Conservation (phyloP, 2,888 invertebrate species). For the Hetaerina titia region DNA sequence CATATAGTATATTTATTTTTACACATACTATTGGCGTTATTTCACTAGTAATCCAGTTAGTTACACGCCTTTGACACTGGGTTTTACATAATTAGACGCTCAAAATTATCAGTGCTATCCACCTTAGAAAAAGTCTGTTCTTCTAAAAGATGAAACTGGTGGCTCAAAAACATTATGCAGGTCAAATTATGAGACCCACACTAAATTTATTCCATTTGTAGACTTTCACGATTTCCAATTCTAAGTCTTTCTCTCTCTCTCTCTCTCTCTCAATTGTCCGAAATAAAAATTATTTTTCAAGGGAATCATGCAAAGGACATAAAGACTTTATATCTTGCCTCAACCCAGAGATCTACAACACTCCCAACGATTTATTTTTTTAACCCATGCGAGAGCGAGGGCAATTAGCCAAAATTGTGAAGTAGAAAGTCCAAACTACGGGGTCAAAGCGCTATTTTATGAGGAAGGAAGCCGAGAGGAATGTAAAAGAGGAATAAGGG, state of each 20-base stretch:
- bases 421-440: neutral
- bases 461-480: neutral
- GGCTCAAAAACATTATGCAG: no score
- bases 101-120: no score
- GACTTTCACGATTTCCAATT: neutral
- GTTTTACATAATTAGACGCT: no score
- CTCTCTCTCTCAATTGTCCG: neutral
- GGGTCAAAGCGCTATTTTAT: neutral
- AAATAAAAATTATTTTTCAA: neutral
- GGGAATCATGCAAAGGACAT: neutral
- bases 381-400: neutral
- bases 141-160: no score
- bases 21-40: no score
- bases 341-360: neutral
- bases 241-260: neutral
- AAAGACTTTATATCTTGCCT: neutral
- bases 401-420: slow-evolving; percentile 21
- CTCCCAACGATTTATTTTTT: neutral
- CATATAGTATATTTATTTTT: no score
- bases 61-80: no score
- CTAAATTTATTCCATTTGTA: neutral
- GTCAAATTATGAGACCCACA: neutral
- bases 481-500: neutral
- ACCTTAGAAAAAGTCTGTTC: no score
- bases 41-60: no score